A percentile compares a stretch with the other conserved stretches of the same genome.
These are phyloP conservation scores for Mechanitis messenoides DNA, from an alignment of 2,888 invertebrate genomes.

Conservation along the genomic window DNA sequence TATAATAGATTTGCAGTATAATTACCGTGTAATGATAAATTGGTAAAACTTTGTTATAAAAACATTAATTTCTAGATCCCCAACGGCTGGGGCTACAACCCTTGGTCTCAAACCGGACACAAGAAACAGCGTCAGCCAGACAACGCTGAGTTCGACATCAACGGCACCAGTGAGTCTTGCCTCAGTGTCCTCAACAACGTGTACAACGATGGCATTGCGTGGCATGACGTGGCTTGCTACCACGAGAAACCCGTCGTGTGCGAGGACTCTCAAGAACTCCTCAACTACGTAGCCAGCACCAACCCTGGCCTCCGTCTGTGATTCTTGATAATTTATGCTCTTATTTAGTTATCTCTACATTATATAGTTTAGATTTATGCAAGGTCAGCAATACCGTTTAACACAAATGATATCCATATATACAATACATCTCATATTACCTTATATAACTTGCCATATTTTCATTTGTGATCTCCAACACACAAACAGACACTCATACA, in stretches of 20 bases:
- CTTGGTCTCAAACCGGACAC: conserved; percentile 94
- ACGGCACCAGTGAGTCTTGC: conserved; percentile 91
- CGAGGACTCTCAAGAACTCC: conserved; percentile 92
- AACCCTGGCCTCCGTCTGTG: conserved; percentile 90
- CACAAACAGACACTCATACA: conserved; percentile 10
- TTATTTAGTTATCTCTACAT: background rate
- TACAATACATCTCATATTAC: conserved; percentile 24
- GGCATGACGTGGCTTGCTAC: conserved; percentile 96
- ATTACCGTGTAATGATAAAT: no score
- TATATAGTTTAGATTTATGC: background rate
- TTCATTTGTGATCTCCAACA: conserved; percentile 42
- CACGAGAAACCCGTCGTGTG: conserved; percentile 95
- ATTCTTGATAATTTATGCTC: conserved; percentile 37
- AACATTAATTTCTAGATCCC: conserved; percentile 65
- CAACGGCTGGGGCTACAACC: conserved; percentile 87
- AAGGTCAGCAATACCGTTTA: background rate
- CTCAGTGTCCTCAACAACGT: conserved; percentile 92
- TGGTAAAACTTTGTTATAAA: background rate
- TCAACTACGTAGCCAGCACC: conserved; percentile 89
- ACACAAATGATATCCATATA: background rate
- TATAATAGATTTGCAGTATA: background rate
- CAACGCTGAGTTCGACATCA: conserved; percentile 94
- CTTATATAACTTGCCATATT: conserved; percentile 41
- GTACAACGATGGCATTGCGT: conserved; percentile 94
- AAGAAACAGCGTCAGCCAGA: conserved; percentile 92